Evolutionary conservation across 2,888 invertebrate genomes (phyloP), one percentile per base, ranked within the genome.

Genomic region (Busseola fusca): DNA sequence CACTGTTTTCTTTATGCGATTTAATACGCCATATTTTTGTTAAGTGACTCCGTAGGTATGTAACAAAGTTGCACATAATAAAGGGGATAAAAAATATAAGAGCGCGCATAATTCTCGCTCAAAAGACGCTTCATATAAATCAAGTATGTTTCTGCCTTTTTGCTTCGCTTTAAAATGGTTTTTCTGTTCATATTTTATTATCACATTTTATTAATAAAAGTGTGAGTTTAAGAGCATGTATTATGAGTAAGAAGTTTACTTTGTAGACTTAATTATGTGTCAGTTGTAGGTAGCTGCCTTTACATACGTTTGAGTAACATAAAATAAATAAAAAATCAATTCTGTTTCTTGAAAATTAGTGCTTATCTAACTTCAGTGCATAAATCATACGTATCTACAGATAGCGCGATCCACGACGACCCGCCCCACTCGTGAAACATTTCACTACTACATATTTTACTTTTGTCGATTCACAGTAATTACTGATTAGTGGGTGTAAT

Each of bases 1-100:
- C 92, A 93, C 89, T 94, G 94, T 95, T 94, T 95, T 94, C 95
- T 95, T 94, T 95, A 93, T 93, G 90, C 92, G 89, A 93, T 95
- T 94, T 94, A 91, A 92, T 94, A 93, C 91, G 92, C 92, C 90
- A 93, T 94, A 92, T 94, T 93, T 94, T 94, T 90, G 92, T 93
- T 93, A 93, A 93, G 93, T 93, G 93, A 94, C 92, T 93, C 78
- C 86, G 84, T 86, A 86, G 84, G 82, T 90, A 89, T 84, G 88
- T 89, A 86, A 93, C 95, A 95, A 93, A 89, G 95, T 95, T 94
- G 95, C 93, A 83, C 90, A 92, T 91, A 92, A 92, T 91, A 92
- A 91, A 91, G 84, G 87, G 88, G 87, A 91, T 91, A 93, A 93
- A 94, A 91, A 89, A 88, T 79, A 87, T 91, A 88, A 91, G 91